Evolutionary conservation across 1,140 invertebrate genomes (phyloP).

Genomic region (Tetragnatha versicolor): DNA sequence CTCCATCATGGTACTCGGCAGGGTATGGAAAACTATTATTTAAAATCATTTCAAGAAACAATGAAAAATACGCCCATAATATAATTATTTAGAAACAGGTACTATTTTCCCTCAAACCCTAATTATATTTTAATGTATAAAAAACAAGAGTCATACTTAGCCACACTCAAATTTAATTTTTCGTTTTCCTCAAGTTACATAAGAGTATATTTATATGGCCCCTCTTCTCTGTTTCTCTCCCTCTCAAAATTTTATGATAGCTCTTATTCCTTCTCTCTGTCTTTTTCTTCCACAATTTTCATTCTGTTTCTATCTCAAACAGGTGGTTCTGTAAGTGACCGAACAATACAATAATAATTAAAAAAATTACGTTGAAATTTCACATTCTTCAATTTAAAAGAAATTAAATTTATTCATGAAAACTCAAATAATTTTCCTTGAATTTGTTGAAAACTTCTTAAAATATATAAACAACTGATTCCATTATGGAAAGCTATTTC

Average conservation of each 20-base stretch:
- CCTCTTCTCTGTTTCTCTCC: background rate
- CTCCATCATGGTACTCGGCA: conserved; percentile 64
- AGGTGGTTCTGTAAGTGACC: no score
- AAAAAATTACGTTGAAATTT: no score
- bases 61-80: background rate
- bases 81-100: background rate
- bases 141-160: no score
- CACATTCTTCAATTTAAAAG: no score
- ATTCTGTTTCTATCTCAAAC: no score
- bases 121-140: background rate
- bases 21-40: conserved; percentile 1
- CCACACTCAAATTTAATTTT: background rate
- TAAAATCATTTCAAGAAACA: background rate
- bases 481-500: no score
- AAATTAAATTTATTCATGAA: no score
- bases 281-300: background rate
- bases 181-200: background rate
- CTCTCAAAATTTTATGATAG: background rate
- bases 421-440: no score
- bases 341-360: no score
- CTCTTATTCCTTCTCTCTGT: background rate
- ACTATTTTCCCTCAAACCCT: background rate
- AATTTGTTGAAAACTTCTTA: no score
- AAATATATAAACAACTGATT: no score
- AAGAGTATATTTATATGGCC: conserved; percentile 7